Evolutionary conservation across 2,797 vertebrate genomes (phyloP).

Genomic region (Sebastes cheni): DNA sequence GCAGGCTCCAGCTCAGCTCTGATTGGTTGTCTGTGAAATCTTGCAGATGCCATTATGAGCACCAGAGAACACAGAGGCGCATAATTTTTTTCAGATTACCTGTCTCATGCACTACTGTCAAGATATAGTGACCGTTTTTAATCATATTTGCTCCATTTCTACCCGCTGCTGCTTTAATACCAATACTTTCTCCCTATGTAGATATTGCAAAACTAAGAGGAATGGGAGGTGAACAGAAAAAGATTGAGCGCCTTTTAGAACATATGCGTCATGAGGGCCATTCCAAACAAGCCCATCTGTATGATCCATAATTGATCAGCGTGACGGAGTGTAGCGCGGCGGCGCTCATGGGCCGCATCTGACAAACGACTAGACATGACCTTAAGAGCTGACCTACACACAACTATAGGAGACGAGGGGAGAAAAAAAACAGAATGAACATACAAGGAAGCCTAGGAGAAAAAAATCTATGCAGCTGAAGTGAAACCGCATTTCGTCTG

Average conservation of each 20-base stretch:
- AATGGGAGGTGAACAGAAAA: conserved; percentile 43
- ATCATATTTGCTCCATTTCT: too few relatives aligned
- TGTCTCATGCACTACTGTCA: too few relatives aligned
- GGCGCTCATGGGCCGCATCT: conserved; percentile 66
- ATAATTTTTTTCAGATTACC: too few relatives aligned
- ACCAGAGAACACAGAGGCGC: rapidly evolving
- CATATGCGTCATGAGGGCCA: conserved; percentile 64
- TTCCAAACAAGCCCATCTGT: conserved; percentile 68
- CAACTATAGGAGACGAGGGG: conserved; percentile 13
- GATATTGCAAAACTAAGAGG: conserved; percentile 42
- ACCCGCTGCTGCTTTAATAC: conserved; percentile 1
- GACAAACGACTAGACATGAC: conserved; percentile 82
- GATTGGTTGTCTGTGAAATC: too few relatives aligned
- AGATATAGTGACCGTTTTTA: too few relatives aligned
- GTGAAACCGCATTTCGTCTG: conserved; percentile 73
- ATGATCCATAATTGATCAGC: conserved; percentile 78
- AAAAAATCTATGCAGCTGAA: conserved; percentile 77
- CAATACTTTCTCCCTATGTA: conserved; percentile 51
- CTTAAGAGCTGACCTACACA: conserved; percentile 81
- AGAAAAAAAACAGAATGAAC: conserved; percentile 14
- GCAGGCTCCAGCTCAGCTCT: too few relatives aligned
- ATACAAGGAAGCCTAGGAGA: conserved; percentile 44
- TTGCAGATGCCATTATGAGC: too few relatives aligned
- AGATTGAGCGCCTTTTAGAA: conserved; percentile 62
- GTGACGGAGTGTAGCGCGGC: conserved; percentile 65